Base-by-base conservation (phyloP, 2,113 vertebrate species). In the Urocynchramus pylzowi region DNA sequence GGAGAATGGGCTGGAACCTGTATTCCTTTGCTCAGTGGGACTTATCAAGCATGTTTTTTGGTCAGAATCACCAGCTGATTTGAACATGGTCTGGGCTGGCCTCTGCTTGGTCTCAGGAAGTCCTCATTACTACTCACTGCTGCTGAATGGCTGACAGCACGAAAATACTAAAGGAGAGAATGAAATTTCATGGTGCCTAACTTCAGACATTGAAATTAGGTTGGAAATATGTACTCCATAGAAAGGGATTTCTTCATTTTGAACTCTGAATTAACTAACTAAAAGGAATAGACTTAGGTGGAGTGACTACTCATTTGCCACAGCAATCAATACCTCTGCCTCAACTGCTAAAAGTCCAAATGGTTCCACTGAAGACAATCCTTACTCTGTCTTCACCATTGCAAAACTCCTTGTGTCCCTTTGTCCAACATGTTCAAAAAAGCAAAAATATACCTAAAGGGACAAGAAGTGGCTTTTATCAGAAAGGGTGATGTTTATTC, bases 31-130 rank as follows among this genome's bases (percentile, higher is more conserved):
- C 26, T 68, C 37, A 57, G 56, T 57, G 61, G 41, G 49, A 53
- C 21, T 83, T 23, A 44, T 8, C 0, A 2, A 54, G 7, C 0
- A 0, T 22, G 3, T 7, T 24, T 37, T 54, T 57, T 79, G 8
- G 11, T 56, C 65, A 78, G 31, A 87, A 59, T 78, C 45, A 57
- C 39, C 10, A 54, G 6, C 14, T 64, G 8, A 79, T 77, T 89
- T 61, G 30, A 80, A 60, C 16, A 16, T 6, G 7, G 8, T 67
- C 41, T 86, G 54, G 24, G 47, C 24, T 71, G 35, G 13, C 18
- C 21, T 69, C 18, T 61, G 7, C 37, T 41, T 77, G 47, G 31
- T 27, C 37, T 84, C 39, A 33, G 39, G 9, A 88, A 35, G 13
- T 65, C 31, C 27, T 83, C 16, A 16, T 88, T 50, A 49, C 31